phyloP scores from a whole-genome alignment of 1,140 invertebrate species.

The Bilobella aurantiaca region DNA sequence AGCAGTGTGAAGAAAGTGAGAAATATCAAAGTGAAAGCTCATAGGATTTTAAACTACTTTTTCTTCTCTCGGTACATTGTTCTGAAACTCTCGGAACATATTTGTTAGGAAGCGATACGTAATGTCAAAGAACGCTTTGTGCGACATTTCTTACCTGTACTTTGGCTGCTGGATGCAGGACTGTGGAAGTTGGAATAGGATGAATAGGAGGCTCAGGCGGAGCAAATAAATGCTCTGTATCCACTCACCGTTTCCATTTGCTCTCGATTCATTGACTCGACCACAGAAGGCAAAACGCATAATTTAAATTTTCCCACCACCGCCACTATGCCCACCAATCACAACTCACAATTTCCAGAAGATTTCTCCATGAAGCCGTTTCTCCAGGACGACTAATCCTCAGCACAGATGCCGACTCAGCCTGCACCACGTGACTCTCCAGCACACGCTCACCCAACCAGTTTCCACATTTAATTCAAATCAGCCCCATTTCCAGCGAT shows the following conservation, averaged over 20 bases:
- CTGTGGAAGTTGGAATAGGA: constrained; percentile 25
- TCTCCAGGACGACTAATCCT: background rate
- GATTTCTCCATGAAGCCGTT: background rate
- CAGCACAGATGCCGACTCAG: too few species aligned
- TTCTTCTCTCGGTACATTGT: too few species aligned
- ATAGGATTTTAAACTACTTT: too few species aligned
- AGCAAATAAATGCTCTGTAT: background rate
- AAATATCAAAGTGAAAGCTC: too few species aligned
- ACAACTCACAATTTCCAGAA: background rate
- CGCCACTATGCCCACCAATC: background rate
- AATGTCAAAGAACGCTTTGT: too few species aligned
- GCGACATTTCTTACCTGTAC: constrained; percentile 33
- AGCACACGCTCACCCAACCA: background rate
- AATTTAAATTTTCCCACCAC: background rate
- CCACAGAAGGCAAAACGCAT: background rate
- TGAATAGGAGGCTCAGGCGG: background rate
- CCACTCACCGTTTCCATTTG: background rate
- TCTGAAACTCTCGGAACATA: too few species aligned
- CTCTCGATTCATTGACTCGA: background rate
- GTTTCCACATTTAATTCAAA: background rate
- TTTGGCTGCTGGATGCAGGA: constrained; percentile 34
- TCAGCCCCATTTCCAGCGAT: background rate
- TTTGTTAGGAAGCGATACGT: too few species aligned
- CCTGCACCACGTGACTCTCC: background rate
- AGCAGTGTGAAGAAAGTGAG: too few species aligned